These are phyloP conservation scores for Brevipalpus yothersi DNA, from an alignment of 1,140 invertebrate genomes.

Conservation along the genomic window DNA sequence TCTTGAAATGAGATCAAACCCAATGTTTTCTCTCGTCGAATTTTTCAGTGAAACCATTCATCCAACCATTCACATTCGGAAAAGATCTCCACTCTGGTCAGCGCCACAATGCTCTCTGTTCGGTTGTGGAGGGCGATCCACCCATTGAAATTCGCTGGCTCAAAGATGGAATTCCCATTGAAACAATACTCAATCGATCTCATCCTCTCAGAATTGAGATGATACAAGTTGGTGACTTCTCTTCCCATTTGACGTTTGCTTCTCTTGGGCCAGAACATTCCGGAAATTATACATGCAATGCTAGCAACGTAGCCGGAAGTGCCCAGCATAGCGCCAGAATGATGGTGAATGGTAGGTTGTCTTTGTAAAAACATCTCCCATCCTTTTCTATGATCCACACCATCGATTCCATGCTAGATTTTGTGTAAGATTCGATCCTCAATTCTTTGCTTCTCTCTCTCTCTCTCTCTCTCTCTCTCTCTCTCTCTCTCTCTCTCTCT, in stretches of 20 bases:
- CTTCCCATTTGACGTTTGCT: conserved; percentile 14
- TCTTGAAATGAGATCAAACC: neutral
- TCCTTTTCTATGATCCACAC: neutral
- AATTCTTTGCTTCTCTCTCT: no score
- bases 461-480: neutral
- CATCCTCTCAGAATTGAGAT: conserved; percentile 2
- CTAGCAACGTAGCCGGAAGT: conserved; percentile 34
- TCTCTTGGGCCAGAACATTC: conserved; percentile 26
- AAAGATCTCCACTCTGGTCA: conserved; percentile 55
- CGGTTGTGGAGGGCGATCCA: conserved; percentile 49
- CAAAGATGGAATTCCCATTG: conserved; percentile 17
- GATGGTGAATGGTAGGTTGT: conserved; percentile 31
- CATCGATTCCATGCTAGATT: no score
- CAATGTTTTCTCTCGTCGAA: neutral
- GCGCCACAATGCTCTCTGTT: conserved; percentile 56
- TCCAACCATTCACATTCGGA: conserved; percentile 24
- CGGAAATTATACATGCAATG: conserved; percentile 42
- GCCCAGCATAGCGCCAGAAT: conserved; percentile 32
- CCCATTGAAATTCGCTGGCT: conserved; percentile 27
- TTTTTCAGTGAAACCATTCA: conserved; percentile 14
- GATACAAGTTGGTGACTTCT: conserved; percentile 13
- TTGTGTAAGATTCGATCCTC: no score
- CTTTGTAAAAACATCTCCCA: neutral
- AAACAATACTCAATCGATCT: conserved; percentile 18
- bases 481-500: no score